A percentile compares a stretch with the other conserved stretches of the same genome.
These are phyloP conservation scores for Megalops cyprinoides DNA, from an alignment of 2,797 vertebrate genomes.

Conservation along the genomic window DNA sequence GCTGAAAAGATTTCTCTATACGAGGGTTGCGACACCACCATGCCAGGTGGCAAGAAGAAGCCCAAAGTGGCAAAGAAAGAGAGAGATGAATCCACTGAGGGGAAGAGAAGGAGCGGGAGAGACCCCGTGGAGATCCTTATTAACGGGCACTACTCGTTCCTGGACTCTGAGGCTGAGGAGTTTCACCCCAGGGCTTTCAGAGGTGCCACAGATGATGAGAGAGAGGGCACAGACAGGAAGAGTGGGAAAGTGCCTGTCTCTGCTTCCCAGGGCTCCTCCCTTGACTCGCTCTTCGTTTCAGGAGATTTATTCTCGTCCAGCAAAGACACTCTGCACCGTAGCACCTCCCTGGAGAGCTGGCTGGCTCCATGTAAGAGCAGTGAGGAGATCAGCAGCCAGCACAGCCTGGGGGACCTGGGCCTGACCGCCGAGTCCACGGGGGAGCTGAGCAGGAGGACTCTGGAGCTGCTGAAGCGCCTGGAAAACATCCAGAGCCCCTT, in stretches of 20 bases:
- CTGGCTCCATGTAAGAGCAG: constrained; percentile 79
- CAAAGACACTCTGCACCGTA: constrained; percentile 79
- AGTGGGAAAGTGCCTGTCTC: constrained; percentile 60
- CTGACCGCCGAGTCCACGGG: constrained; percentile 77
- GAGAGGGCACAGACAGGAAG: constrained; percentile 47
- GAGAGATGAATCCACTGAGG: constrained; percentile 52
- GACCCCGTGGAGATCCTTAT: constrained; percentile 63
- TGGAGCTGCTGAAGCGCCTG: constrained; percentile 92
- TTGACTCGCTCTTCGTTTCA: constrained; percentile 85
- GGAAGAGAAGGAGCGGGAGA: constrained; percentile 45
- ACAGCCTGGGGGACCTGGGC: constrained; percentile 78
- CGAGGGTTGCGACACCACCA: constrained; percentile 36
- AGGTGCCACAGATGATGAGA: constrained; percentile 61
- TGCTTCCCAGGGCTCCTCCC: constrained; percentile 83
- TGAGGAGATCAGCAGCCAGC: constrained; percentile 79
- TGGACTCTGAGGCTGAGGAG: constrained; percentile 62
- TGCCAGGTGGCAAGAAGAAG: constrained; percentile 48
- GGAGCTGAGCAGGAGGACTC: constrained; percentile 91
- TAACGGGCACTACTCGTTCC: constrained; percentile 57
- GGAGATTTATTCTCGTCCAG: constrained; percentile 78
- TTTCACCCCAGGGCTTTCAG: constrained; percentile 56
- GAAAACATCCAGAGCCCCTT: constrained; percentile 93
- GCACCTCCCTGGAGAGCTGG: constrained; percentile 89
- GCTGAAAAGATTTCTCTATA: constrained; percentile 50
- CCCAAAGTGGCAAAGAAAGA: constrained; percentile 50